Evolutionary conservation across 2,888 invertebrate genomes (phyloP).

Genomic region (Scaptomyza polygonia): DNA sequence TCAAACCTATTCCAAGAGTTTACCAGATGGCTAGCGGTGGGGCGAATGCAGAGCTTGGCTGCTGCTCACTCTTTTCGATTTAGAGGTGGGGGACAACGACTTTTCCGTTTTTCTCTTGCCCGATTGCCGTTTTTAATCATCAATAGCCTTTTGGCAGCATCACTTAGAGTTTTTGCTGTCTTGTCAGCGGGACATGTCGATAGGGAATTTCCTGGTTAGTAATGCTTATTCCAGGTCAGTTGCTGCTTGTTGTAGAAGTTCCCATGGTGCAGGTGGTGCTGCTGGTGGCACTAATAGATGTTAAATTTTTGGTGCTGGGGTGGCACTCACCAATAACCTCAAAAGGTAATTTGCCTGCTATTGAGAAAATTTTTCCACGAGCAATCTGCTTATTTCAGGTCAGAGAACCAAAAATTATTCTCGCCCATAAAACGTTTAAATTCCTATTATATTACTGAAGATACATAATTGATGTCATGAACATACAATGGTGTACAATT

Average conservation of each 20-base stretch:
- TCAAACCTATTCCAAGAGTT: neutral
- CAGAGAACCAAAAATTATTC: no score
- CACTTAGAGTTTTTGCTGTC: neutral
- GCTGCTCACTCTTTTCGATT: neutral
- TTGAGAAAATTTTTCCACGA: neutral
- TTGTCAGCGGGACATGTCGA: neutral
- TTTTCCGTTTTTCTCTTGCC: neutral
- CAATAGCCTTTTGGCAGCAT: neutral
- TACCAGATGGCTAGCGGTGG: neutral
- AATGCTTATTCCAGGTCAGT: neutral
- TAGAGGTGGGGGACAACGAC: neutral
- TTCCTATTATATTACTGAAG: no score
- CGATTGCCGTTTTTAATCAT: neutral
- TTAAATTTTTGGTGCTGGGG: neutral
- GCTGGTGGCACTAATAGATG: neutral
- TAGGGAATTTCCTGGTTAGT: neutral
- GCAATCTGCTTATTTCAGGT: neutral
- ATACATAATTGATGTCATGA: no score
- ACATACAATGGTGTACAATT: no score
- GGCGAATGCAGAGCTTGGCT: neutral
- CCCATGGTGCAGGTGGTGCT: neutral
- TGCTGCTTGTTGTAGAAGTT: neutral
- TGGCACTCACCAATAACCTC: neutral
- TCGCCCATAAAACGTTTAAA: no score
- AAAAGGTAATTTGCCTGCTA: slow-evolving; percentile 3